Percentiles rank a stretch among this genome's conserved stretches.
Evolutionary conservation across 2,113 vertebrate species (phyloP).

Genomic region (Cyprinodon brontotheroides): DNA sequence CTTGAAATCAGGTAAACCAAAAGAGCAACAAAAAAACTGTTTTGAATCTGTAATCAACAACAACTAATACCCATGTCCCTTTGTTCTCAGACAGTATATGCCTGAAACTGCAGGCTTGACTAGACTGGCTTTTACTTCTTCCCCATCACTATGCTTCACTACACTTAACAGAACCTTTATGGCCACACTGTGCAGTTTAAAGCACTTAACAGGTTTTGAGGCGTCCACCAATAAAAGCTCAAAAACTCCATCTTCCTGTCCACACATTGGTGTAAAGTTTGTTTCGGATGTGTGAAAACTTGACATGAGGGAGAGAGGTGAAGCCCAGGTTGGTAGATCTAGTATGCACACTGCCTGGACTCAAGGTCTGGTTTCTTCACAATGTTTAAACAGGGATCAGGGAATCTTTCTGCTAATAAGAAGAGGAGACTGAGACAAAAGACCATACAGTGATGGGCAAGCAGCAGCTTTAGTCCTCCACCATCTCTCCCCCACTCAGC

Average conservation of each 20-base stretch:
- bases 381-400: conserved; percentile 63
- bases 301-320: conserved; percentile 24
- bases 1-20: not conserved
- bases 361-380: conserved; percentile 43
- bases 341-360: conserved; percentile 22
- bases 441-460: conserved; percentile 64
- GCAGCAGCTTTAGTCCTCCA: conserved; percentile 63
- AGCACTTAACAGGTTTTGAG: conserved; percentile 74
- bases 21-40: not conserved
- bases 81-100: conserved; percentile 25
- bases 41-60: too few relatives aligned
- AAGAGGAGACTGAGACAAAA: conserved; percentile 65
- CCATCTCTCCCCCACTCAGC: conserved; percentile 40
- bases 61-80: not conserved
- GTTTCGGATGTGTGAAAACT: conserved; percentile 38
- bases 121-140: conserved; percentile 44
- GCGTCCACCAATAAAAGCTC: conserved; percentile 75
- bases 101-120: conserved; percentile 40
- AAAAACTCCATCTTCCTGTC: conserved; percentile 69
- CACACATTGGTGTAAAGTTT: conserved; percentile 49
- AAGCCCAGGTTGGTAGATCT: conserved; percentile 12
- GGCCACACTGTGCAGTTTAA: conserved; percentile 69
- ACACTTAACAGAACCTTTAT: conserved; percentile 78
- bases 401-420: conserved; percentile 59
- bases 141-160: conserved; percentile 72